A percentile compares a stretch with the other conserved stretches of the same genome.
phyloP scores from a whole-genome alignment of 2,113 vertebrate species.

The Embiotoca jacksoni region DNA sequence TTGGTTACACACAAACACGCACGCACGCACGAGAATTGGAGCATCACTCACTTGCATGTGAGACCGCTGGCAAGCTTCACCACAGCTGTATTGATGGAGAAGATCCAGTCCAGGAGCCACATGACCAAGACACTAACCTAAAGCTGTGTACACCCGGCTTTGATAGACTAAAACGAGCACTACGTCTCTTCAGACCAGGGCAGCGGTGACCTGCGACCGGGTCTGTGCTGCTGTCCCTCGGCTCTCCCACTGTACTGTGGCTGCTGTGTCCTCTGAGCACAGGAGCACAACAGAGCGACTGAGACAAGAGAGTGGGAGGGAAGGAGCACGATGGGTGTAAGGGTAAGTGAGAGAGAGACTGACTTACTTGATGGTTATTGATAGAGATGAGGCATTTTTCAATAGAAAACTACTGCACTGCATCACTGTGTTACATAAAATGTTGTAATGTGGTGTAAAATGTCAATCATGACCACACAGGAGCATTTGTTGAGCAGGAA shows the following conservation, averaged over 20 bases:
- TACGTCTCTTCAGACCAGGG: neutral
- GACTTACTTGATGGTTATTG: constrained; percentile 28
- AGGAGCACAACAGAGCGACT: constrained; percentile 53
- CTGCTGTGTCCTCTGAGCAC: constrained; percentile 55
- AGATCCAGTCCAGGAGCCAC: constrained; percentile 87
- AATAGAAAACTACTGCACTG: neutral
- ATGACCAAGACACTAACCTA: constrained; percentile 65
- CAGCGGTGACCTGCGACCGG: constrained; percentile 4
- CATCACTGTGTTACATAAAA: neutral
- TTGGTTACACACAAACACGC: neutral
- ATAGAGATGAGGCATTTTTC: constrained; percentile 10
- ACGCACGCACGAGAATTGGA: neutral
- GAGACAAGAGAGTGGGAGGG: constrained; percentile 57
- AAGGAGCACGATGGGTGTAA: constrained; percentile 29
- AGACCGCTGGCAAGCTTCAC: constrained; percentile 84
- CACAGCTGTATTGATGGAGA: constrained; percentile 83
- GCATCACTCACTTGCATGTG: constrained; percentile 81
- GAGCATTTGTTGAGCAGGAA: no score
- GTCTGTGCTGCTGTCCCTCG: constrained; percentile 33
- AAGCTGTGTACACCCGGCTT: constrained; percentile 11
- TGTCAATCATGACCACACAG: neutral
- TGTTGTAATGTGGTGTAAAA: neutral
- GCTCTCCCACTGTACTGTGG: constrained; percentile 22
- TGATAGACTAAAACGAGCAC: neutral
- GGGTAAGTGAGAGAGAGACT: constrained; percentile 8